Percentiles rank a stretch among this genome's conserved stretches.
These are phyloP conservation scores for Pelobates cultripes DNA, from an alignment of 2,797 vertebrate genomes.

Conservation along the genomic window DNA sequence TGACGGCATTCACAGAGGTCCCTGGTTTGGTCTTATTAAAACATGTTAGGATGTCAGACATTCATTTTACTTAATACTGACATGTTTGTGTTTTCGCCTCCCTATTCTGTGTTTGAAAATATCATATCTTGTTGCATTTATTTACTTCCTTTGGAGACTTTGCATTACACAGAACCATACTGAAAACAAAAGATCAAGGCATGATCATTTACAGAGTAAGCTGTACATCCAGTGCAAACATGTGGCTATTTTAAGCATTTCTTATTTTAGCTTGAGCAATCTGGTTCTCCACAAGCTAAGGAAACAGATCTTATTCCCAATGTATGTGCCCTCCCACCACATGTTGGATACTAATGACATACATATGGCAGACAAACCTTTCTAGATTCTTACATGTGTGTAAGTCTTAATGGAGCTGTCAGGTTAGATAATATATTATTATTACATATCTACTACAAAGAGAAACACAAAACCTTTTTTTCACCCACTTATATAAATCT, in stretches of 20 bases:
- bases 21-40: constrained; percentile 27
- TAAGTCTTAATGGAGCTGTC: neutral
- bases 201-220: constrained; percentile 18
- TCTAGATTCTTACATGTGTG: neutral
- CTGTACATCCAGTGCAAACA: constrained; percentile 4
- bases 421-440: neutral
- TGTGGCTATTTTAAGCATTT: neutral
- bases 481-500: neutral
- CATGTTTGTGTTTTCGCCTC: constrained; percentile 21
- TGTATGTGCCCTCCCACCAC: constrained; percentile 6
- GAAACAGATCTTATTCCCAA: neutral
- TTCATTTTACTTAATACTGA: constrained; percentile 38
- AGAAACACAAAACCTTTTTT: constrained; percentile 1
- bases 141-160: constrained; percentile 17
- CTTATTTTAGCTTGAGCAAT: neutral
- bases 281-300: neutral
- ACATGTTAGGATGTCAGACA: constrained; percentile 23
- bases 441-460: neutral
- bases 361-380: constrained; percentile 14
- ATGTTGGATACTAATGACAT: constrained; percentile 24
- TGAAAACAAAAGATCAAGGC: neutral
- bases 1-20: constrained; percentile 6
- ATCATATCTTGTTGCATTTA: constrained; percentile 43
- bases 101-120: constrained; percentile 37
- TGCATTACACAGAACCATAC: neutral